Conservation (phyloP, 2,797 vertebrate genomes). For the Erethizon dorsatum region DNA sequence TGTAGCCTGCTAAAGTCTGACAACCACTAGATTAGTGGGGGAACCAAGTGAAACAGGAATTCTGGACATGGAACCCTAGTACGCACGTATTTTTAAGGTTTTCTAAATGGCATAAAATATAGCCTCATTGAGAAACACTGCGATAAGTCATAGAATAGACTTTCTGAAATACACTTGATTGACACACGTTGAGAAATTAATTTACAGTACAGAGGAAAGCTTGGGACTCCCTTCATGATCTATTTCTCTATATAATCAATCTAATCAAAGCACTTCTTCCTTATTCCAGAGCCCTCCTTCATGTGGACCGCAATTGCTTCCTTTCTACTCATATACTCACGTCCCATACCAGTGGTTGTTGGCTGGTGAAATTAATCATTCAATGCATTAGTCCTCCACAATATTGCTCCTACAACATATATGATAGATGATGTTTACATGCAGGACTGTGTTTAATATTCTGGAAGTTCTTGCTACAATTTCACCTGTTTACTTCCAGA, state of each 20-base stretch:
- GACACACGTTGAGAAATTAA: neutral
- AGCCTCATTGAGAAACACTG: neutral
- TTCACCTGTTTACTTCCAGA: conserved; percentile 37
- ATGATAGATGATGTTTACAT: neutral
- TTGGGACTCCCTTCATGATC: neutral
- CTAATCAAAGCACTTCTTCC: neutral
- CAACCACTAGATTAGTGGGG: neutral
- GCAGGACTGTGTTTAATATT: neutral
- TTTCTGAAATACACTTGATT: neutral
- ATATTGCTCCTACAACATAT: neutral
- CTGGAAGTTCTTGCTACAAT: neutral
- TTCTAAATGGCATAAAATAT: neutral
- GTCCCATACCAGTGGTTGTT: neutral
- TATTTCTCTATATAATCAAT: neutral
- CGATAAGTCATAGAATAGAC: neutral
- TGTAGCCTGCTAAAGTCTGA: neutral
- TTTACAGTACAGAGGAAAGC: neutral
- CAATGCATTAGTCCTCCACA: neutral
- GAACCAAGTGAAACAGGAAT: neutral
- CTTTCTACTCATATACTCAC: neutral
- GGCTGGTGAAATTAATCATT: neutral
- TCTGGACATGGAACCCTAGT: neutral
- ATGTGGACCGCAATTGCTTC: too few relatives aligned
- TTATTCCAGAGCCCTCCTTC: neutral
- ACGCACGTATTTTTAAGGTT: neutral